A percentile compares a stretch with the other conserved stretches of the same genome.
phyloP scores from a whole-genome alignment of 37 sponge, comb jelly and placozoan species.

The Ephydatia muelleri region DNA sequence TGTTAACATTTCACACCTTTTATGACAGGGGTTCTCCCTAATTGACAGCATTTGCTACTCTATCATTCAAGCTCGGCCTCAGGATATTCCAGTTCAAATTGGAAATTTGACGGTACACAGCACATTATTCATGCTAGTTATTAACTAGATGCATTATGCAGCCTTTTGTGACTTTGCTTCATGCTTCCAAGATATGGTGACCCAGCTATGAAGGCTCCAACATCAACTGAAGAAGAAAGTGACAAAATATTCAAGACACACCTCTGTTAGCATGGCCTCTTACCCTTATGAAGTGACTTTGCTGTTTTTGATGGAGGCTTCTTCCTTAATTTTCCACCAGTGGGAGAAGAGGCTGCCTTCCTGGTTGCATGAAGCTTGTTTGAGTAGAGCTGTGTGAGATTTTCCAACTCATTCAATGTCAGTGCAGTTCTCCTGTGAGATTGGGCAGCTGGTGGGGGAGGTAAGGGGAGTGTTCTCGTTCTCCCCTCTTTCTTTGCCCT shows the following conservation, averaged over 20 bases:
- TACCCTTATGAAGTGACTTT: neutral
- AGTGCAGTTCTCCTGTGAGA: neutral
- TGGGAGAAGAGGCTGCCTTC: neutral
- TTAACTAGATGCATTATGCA: too few species aligned
- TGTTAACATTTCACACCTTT: too few species aligned
- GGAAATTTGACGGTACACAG: too few species aligned
- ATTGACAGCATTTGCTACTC: too few species aligned
- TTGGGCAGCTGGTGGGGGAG: neutral
- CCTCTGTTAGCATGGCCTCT: neutral
- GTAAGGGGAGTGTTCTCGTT: neutral
- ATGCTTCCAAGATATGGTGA: too few species aligned
- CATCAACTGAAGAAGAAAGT: neutral
- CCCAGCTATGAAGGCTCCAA: too few species aligned
- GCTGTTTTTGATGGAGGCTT: neutral
- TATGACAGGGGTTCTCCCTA: too few species aligned
- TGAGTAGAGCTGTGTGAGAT: neutral
- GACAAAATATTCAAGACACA: neutral
- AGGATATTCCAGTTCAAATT: too few species aligned
- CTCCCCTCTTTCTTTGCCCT: neutral
- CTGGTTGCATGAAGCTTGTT: neutral
- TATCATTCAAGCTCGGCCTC: too few species aligned
- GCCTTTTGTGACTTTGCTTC: too few species aligned
- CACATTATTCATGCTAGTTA: too few species aligned
- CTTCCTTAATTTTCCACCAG: neutral
- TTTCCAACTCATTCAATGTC: neutral